phyloP scores from a whole-genome alignment of 1,140 invertebrate species.

The Cylas formicarius region DNA sequence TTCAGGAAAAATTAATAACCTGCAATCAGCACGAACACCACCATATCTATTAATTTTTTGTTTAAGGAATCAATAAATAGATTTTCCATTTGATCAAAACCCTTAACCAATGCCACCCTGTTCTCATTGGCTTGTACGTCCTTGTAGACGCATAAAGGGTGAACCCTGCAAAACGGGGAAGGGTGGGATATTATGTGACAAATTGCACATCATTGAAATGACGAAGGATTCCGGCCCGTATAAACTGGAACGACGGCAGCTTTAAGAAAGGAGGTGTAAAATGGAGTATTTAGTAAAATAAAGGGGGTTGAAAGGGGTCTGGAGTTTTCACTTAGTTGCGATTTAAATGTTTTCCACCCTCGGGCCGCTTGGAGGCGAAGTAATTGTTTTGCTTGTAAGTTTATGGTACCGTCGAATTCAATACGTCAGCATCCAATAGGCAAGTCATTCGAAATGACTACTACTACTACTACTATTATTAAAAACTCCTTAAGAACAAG shows the following conservation, averaged over 20 bases:
- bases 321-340: slow-evolving; percentile 24
- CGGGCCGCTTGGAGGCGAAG: slow-evolving; percentile 21
- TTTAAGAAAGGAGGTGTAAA: slow-evolving; percentile 27
- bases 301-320: slow-evolving; percentile 26
- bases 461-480: no score
- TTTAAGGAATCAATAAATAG: no score
- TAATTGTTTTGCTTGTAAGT: slow-evolving; percentile 24
- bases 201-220: slow-evolving; percentile 40
- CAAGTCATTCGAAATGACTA: no score
- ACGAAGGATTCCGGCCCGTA: slow-evolving; percentile 22
- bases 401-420: no score
- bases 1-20: no score
- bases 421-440: no score
- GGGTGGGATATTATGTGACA: slow-evolving; percentile 39
- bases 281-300: slow-evolving; percentile 32
- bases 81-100: no score
- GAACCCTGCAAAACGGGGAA: slow-evolving; percentile 23
- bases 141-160: slow-evolving; percentile 16
- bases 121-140: no score
- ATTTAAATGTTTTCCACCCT: slow-evolving; percentile 19
- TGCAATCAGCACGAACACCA: no score
- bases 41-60: no score
- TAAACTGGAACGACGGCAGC: slow-evolving; percentile 22
- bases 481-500: no score
- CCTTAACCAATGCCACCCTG: no score